A percentile compares a stretch with the other conserved stretches of the same genome.
These are phyloP conservation scores for Ophion ellenae DNA, from an alignment of 2,888 invertebrate species.

Conservation along the genomic window DNA sequence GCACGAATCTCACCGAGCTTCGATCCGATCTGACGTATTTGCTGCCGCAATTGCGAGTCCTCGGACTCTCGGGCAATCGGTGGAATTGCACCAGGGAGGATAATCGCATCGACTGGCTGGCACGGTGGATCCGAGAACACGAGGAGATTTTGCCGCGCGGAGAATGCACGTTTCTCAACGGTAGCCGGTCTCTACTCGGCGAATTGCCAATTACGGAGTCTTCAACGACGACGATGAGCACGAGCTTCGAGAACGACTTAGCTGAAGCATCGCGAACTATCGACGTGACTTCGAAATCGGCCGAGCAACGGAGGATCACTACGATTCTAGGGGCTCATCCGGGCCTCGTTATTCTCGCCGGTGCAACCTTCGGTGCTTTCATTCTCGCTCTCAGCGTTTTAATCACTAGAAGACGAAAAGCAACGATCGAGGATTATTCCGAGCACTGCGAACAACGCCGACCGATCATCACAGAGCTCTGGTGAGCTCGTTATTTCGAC, in stretches of 20 bases:
- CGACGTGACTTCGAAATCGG: constrained; percentile 72
- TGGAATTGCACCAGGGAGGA: constrained; percentile 87
- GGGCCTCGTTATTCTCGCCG: constrained; percentile 85
- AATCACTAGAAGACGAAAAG: constrained; percentile 78
- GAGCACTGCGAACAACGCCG: constrained; percentile 72
- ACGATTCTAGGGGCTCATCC: constrained; percentile 83
- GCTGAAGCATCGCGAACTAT: background rate
- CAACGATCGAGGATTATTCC: constrained; percentile 62
- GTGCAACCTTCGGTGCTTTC: constrained; percentile 85
- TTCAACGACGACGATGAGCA: constrained; percentile 13
- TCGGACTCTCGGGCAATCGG: constrained; percentile 89
- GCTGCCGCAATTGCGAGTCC: constrained; percentile 88
- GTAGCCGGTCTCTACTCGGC: constrained; percentile 66
- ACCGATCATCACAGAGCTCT: constrained; percentile 85
- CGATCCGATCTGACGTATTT: constrained; percentile 89
- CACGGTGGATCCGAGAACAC: constrained; percentile 88
- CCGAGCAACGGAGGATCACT: constrained; percentile 66
- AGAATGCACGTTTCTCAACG: constrained; percentile 68
- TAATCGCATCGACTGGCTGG: constrained; percentile 86
- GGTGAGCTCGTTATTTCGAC: constrained; percentile 85
- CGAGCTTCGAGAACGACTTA: constrained; percentile 6
- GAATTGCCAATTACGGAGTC: constrained; percentile 73
- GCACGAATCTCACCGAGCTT: constrained; percentile 87
- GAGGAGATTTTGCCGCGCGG: constrained; percentile 79
- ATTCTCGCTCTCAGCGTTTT: constrained; percentile 83